Percentiles rank a stretch among this genome's conserved stretches.
Conservation (phyloP, 2,888 invertebrate species). For the Heliconius aoede region DNA sequence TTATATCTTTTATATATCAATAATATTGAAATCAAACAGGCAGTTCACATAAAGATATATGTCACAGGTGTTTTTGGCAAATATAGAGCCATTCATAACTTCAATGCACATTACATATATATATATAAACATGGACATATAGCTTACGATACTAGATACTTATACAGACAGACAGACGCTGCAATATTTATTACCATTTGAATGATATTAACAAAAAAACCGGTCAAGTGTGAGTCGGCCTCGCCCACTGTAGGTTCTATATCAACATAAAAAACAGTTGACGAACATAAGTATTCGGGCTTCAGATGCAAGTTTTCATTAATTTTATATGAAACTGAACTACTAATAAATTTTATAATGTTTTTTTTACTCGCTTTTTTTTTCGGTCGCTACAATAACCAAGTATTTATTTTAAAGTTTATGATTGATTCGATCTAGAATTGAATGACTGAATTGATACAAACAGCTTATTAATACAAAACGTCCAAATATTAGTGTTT, state of each 20-base stretch:
- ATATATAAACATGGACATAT: background rate
- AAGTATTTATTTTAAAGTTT: background rate
- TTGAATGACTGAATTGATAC: too few relatives aligned
- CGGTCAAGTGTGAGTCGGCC: too few relatives aligned
- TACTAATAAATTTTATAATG: background rate
- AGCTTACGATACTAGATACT: background rate
- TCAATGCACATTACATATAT: background rate
- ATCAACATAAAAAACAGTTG: too few relatives aligned
- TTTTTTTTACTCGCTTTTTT: too few relatives aligned
- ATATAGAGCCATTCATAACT: background rate
- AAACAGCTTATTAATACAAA: background rate
- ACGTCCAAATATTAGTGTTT: slow-evolving; percentile 7
- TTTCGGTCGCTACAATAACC: background rate
- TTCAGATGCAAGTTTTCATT: too few relatives aligned
- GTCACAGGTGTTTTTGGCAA: background rate
- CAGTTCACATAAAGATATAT: background rate
- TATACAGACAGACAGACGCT: too few relatives aligned
- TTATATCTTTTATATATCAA: background rate
- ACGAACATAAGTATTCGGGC: too few relatives aligned
- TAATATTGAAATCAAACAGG: background rate
- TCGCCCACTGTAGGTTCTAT: too few relatives aligned
- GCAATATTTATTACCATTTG: background rate
- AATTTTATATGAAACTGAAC: too few relatives aligned
- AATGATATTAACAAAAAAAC: background rate
- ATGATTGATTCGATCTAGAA: background rate